Evolutionary conservation across 2,888 invertebrate genomes (phyloP), one percentile per base, ranked within the genome.

Genomic region (Altica lythri): DNA sequence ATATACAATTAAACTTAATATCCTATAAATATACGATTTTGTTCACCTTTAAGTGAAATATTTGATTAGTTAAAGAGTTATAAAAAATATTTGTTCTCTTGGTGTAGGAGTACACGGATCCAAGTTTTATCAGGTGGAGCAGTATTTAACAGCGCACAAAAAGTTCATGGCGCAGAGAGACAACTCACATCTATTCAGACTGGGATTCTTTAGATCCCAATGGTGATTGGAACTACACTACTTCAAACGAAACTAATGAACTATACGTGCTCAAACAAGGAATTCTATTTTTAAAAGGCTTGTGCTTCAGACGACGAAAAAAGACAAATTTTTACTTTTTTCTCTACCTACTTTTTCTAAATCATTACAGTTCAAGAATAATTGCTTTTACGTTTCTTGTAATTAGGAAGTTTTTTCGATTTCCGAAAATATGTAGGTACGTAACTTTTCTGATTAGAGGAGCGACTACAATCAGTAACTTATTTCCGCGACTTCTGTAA

Each of bases 211-310:
- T 55, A 53, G 49, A 49, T 49, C 55, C 53, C 59, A 50, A 25
- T 57, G 49, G 61, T 65, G 68, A 68, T 68, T 64, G 66, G 58
- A 65, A 63, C 63, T 66, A 59, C 63, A 68, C 55, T 63, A 60
- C 63, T 63, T 56, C 64, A 65, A 67, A 67, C 66, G 66, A 68
- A 67, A 67, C 67, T 67, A 68, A 68, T 68, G 66, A 68, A 65
- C 64, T 67, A 57, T 57, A 67, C 68, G 68, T 68, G 68, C 64
- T 64, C 63, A 59, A 63, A 59, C 52, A 60, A 62, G 61, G 27
- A 60, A 48, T 57, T 58, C 48, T 45, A 53, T 57, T 52, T 57
- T 56, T 57, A 49, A n/a, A 59, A 53, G 18, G 55, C 51, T 51
- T 51, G 45, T 29, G 22, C 17, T 51, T 34, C 52, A 32, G 45